Evolutionary conservation across 2,888 invertebrate genomes (phyloP), one percentile per base, ranked within the genome.

Genomic region (Catonia carolina): DNA sequence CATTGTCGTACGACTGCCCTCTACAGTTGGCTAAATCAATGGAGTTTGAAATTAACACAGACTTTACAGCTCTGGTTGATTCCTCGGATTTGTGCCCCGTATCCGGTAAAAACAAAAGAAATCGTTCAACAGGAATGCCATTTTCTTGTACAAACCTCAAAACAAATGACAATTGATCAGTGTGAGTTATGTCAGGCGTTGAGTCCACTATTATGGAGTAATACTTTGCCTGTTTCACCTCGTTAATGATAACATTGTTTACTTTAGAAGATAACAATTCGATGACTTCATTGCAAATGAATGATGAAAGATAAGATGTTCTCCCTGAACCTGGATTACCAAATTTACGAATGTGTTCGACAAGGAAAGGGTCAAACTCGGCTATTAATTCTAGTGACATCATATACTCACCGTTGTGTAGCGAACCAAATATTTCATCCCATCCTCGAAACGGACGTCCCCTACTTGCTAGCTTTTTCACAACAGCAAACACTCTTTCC

Each of bases 1-100:
- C 66, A 61, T 68, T 68, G 56, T 64, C 64, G 58, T 67, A 67
- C 14, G 63, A 60, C 55, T 68, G 65, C 23, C 67, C 66, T 17
- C 65, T 61, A 58, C 66, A 67, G 50, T 65, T 61, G 41, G 57
- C 48, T 50, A 64, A 39, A 56, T 63, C 52, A 35, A 56, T 18
- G 12, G n/a, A n/a, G n/a, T n/a, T n/a, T n/a, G n/a, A n/a, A n/a
- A n/a, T n/a, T n/a, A n/a, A n/a, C 5, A 45, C 31, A 53, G 27
- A 27, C 31, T 42, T 7, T 6, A 53, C 41, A 14, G 53, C 17
- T n/a, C 20, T 45, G 45, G 53, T 45, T 33, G 45, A 53, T 31
- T 53, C 31, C 31, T 42, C 31, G 14, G 53, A 42, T 53, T 53
- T 53, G 42, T 53, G 53, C 18, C 53, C 42, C 4, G 53, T 31